Conservation (phyloP, 2,113 vertebrate species). For the Tautogolabrus adspersus region DNA sequence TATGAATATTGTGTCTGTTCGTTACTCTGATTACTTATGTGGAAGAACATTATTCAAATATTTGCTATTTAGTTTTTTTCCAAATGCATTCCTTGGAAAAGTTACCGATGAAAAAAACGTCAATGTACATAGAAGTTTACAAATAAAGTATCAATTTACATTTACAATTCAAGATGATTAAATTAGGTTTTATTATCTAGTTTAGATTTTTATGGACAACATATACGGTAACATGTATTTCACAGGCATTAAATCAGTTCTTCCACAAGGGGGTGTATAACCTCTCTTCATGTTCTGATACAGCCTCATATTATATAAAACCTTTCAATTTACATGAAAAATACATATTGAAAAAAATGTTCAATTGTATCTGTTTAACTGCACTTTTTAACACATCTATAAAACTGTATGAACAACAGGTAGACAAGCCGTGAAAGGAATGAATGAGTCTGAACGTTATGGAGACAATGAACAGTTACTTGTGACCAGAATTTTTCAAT, state of each 20-base stretch:
- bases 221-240: not conserved
- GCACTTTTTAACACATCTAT: not conserved
- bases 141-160: no score
- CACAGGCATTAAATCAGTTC: constrained; percentile 22
- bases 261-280: constrained; percentile 81
- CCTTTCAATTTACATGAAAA: not conserved
- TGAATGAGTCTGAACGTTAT: not conserved
- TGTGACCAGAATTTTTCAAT: not conserved
- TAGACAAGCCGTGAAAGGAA: not conserved
- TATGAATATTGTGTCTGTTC: not conserved
- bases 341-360: no score
- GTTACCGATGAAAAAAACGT: not conserved
- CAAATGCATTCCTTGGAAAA: not conserved
- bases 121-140: not conserved
- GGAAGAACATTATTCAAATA: not conserved
- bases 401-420: not conserved
- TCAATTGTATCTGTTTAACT: not conserved
- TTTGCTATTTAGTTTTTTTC: not conserved
- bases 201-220: not conserved
- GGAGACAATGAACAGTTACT: not conserved
- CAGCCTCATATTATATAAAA: not conserved
- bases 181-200: not conserved
- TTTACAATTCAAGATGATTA: no score
- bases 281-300: constrained; percentile 4
- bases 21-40: not conserved